Base-by-base conservation (phyloP, 2,113 vertebrate species). In the Cichladusa arquata region DNA sequence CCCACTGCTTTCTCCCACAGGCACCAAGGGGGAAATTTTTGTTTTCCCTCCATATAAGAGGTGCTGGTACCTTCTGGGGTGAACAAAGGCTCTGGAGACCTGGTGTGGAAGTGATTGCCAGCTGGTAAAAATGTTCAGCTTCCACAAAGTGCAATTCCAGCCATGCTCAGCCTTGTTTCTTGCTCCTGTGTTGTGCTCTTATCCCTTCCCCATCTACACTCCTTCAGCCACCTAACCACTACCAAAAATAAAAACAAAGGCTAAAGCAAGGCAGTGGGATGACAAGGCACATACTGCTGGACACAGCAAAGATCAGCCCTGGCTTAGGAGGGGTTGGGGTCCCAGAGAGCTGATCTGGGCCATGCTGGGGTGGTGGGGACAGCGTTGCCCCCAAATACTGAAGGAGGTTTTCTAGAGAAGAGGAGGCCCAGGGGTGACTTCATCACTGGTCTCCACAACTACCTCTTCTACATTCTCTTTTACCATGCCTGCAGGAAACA, bases 41-140 rank as follows among this genome's bases (percentile, higher is more conserved):
- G 31, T 86, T 56, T 66, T 38, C 14, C 53, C 13, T 81, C 53
- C 1, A 1, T 80, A 4, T 53, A 34, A 79, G 26, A 66, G 33
- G n/a, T 6, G 6, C 38, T 45, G 62, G 71, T 65, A 54, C 65
- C n/a, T 80, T 53, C 66, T 54, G 34, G 33, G 26, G 38, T 51
- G 38, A 73, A 36, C 6, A 0, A 1, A 20, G 20, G 23, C 36
- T 54, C 40, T 29, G 54, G 33, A 90, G 18, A 54, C 4, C 20
- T 26, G 47, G 26, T 3, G 8, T 26, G 22, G 6, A 3, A 17
- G 26, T 8, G 28, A 60, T 16, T 0, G 0, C 5, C 0, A 0
- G 22, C 29, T 0, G 4, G 25, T 61, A 19, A 56, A 66, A 73
- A 61, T 6, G 18, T 44, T 50, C 7, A 17, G 8, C 33, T 26